Evolutionary conservation across 2,888 invertebrate species (phyloP), one percentile per base, ranked within the genome.

Genomic region (Caenorhabditis sinica): DNA sequence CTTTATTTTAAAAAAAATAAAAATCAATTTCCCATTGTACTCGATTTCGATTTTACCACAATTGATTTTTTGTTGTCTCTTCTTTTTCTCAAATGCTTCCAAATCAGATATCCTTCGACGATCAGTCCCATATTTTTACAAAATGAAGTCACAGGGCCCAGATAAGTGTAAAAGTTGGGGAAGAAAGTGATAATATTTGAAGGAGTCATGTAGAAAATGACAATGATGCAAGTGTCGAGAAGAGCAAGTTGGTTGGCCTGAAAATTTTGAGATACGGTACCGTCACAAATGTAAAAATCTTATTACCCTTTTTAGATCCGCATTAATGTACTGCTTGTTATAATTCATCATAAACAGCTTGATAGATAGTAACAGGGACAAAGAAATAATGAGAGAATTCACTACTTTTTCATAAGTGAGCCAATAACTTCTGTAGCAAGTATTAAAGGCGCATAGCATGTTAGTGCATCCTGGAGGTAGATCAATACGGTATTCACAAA

Each of bases 101-200:
- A 23, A 5, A 20, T 9, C 11, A 63, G 11, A 20, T 25, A 63
- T 5, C 40, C 20, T 13, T 63, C 63, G 1, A 63, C 43, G 2
- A 63, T 25, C 15, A 63, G 45, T 63, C 63, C 63, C 5, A 45
- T 25, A 9, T 33, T 58, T 23, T 71, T 56, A 28, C 40, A 23
- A 28, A 71, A 36, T 11, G 71, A 25, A 23, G 56, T 71, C 11
- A 71, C 13, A 15, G 71, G 56, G 6, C 71, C 71, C 4, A 71
- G 1, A n/a, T 56, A 43, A 5, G 6, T 20, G n/a, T 40, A 71
- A 11, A 30, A 40, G 0, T 36, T 8, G 3, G 71, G 71, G n/a
- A 40, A 25, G 9, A 33, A 13, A n/a, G 71, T 20, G 17, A 56
- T 30, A 28, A 58, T n/a, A 23, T 56, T 25, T 40, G 58, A 28